A percentile compares a stretch with the other conserved stretches of the same genome.
phyloP scores from a whole-genome alignment of 2,113 vertebrate genomes.

The Pithys albifrons region DNA sequence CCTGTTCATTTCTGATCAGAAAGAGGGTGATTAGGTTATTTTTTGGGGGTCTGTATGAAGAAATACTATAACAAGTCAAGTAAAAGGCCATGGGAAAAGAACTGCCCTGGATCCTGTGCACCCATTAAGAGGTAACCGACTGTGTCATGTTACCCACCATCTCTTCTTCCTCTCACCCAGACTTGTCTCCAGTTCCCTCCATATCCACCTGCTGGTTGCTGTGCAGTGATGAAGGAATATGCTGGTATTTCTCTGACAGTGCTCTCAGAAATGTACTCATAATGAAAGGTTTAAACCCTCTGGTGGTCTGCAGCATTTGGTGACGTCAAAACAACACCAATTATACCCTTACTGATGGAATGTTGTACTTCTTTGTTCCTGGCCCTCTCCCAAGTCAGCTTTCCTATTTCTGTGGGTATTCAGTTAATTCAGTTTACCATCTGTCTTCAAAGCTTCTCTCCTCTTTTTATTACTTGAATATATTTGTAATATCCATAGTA shows the following conservation, averaged over 20 bases:
- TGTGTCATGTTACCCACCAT: rapidly evolving
- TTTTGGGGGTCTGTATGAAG: not conserved
- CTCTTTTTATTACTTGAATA: conserved; percentile 31
- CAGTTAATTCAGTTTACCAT: conserved; percentile 44
- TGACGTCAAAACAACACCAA: not conserved
- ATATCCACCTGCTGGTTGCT: not conserved
- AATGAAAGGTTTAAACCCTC: not conserved
- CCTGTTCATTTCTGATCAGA: not conserved
- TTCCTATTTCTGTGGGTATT: not conserved
- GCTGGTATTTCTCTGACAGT: not conserved
- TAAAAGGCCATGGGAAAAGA: not conserved
- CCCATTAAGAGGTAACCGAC: not conserved
- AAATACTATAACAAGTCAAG: not conserved
- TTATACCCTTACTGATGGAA: not conserved
- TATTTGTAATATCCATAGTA: not conserved
- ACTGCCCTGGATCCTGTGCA: not conserved
- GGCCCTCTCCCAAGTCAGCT: conserved; percentile 3
- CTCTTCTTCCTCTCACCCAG: not conserved
- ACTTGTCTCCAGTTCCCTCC: not conserved
- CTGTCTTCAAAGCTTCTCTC: conserved; percentile 18
- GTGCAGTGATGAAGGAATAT: not conserved
- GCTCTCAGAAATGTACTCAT: not conserved
- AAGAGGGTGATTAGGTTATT: not conserved
- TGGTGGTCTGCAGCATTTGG: not conserved
- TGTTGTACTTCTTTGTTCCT: not conserved